Percentiles rank a stretch among this genome's conserved stretches.
These are phyloP conservation scores for Delphinapterus leucas DNA, from an alignment of 2,113 vertebrate genomes.

Conservation along the genomic window DNA sequence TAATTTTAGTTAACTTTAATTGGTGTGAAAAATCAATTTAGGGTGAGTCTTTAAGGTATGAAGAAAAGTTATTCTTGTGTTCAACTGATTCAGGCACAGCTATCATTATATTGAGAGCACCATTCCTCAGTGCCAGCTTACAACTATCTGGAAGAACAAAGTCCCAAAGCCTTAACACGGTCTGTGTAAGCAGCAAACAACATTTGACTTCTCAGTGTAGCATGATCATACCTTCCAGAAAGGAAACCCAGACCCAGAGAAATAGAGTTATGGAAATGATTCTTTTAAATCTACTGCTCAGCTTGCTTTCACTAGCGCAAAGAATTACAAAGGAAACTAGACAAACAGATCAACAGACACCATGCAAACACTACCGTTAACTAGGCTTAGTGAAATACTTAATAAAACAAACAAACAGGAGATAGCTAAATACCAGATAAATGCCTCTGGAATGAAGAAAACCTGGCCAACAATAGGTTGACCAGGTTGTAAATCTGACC, in stretches of 20 bases:
- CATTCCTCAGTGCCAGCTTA: neutral
- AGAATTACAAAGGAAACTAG: constrained; percentile 52
- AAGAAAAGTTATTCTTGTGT: constrained; percentile 42
- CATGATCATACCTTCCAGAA: constrained; percentile 23
- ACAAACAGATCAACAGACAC: constrained; percentile 53
- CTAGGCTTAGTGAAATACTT: constrained; percentile 60
- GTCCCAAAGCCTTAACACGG: constrained; percentile 41
- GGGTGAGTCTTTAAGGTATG: constrained; percentile 21
- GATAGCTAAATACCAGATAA: constrained; percentile 57
- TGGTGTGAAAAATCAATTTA: constrained; percentile 61
- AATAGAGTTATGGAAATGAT: constrained; percentile 47
- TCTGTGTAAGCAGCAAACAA: constrained; percentile 2
- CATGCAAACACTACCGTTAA: constrained; percentile 46
- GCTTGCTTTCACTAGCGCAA: constrained; percentile 46
- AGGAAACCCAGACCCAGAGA: constrained; percentile 37
- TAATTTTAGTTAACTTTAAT: constrained; percentile 53
- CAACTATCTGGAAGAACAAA: constrained; percentile 7
- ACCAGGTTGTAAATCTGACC: neutral
- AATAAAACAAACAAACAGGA: constrained; percentile 48
- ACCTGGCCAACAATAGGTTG: constrained; percentile 8
- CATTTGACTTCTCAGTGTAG: constrained; percentile 8
- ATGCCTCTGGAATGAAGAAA: constrained; percentile 44
- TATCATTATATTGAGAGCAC: constrained; percentile 9
- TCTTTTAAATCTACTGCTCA: constrained; percentile 44
- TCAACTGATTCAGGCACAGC: constrained; percentile 32